These are phyloP conservation scores for Ptychoptera contaminata DNA, from an alignment of 2,888 invertebrate genomes.

Conservation along the genomic window DNA sequence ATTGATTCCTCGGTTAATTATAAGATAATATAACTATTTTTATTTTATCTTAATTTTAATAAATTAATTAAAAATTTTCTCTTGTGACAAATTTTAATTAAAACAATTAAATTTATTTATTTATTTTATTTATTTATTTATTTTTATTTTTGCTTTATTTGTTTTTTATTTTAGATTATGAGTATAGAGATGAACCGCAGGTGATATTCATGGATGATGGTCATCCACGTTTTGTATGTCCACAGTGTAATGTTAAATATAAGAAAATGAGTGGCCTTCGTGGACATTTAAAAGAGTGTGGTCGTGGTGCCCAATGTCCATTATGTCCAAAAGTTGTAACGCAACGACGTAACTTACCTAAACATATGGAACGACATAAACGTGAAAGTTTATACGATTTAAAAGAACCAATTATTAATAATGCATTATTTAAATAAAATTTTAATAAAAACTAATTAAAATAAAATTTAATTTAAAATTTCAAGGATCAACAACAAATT, in stretches of 20 bases:
- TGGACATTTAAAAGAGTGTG: conserved; percentile 18
- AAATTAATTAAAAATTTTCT: no score
- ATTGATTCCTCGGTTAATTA: no score
- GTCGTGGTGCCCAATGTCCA: conserved; percentile 17
- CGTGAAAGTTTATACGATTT: conserved; percentile 5
- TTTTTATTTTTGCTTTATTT: conserved; percentile 1
- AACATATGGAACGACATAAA: conserved; percentile 16
- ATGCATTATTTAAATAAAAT: not conserved
- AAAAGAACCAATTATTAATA: not conserved
- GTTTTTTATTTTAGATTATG: conserved; percentile 1
- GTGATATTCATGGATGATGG: conserved; percentile 17
- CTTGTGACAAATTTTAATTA: not conserved
- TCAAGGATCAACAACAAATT: no score
- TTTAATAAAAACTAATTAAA: not conserved
- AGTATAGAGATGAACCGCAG: conserved; percentile 9
- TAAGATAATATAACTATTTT: no score
- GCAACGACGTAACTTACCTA: conserved; percentile 17
- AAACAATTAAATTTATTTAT: conserved; percentile 1
- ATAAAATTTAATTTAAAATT: not conserved
- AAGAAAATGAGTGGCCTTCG: conserved; percentile 16
- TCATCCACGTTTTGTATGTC: conserved; percentile 15
- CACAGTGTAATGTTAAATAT: conserved; percentile 18
- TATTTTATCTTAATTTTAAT: no score
- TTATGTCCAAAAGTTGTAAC: conserved; percentile 18
- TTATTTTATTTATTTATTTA: not conserved